Evolutionary conservation across 2,797 vertebrate genomes (phyloP).

Genomic region (Sus cebifrons): DNA sequence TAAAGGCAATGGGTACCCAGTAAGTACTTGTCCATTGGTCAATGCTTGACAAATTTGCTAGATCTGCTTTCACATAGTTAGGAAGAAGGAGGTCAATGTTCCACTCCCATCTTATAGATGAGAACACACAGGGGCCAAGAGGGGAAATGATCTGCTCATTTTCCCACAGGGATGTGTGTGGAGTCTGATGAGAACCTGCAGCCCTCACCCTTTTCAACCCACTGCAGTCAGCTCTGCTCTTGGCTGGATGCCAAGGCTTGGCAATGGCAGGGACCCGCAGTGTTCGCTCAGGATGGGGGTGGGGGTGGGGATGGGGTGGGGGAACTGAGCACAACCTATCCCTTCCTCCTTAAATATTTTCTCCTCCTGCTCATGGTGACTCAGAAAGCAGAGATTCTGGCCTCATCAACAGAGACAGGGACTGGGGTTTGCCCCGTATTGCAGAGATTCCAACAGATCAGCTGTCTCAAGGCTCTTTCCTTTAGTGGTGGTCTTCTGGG

Average conservation of each 20-base stretch:
- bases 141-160: background rate
- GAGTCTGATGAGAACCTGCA: background rate
- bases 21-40: background rate
- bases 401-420: background rate
- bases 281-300: background rate
- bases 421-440: background rate
- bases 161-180: fast-evolving
- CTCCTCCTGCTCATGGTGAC: background rate
- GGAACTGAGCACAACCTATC: too few relatives aligned
- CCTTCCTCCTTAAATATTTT: too few relatives aligned
- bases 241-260: background rate
- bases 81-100: background rate
- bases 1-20: background rate
- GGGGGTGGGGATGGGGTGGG: too few relatives aligned
- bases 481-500: background rate
- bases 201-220: fast-evolving
- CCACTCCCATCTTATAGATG: background rate
- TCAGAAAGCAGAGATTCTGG: background rate
- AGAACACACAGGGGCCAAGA: background rate
- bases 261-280: background rate
- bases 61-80: background rate
- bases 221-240: background rate
- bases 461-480: fast-evolving
- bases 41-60: background rate
- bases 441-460: background rate